Base-by-base conservation (phyloP, 2,888 invertebrate genomes). In the Eupeodes latifasciatus region DNA sequence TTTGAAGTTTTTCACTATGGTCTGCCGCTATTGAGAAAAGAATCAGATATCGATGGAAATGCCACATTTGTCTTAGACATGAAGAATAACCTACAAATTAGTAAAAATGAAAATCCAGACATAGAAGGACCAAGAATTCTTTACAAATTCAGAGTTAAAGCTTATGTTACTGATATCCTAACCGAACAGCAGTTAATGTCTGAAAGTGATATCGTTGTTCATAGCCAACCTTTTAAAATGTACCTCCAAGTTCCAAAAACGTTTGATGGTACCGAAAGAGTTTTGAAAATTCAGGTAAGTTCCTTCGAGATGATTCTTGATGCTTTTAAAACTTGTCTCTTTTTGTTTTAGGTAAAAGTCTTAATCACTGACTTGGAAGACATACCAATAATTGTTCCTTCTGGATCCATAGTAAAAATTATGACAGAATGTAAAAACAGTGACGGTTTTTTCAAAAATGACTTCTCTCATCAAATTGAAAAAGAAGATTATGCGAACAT, bases 221-320 rank as follows among this genome's bases (percentile, higher is more conserved):
- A 97, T 93, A 95, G 96, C 89, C 95, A 96, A 91, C 95, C 95
- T 84, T 96, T 96, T 91, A 96, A 96, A 90, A 94, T 97, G 93
- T 96, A 96, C 85, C 95, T 98, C 61, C 96, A 96, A 91, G 96
- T 97, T 11, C 96, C 98, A 0, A 96, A 97, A 90, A 96, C 96
- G 91, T 98, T 98, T 94, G 98, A 98, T 94, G 98, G 98, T 93
- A 98, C 98, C 1, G 97, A 97, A 34, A 94, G 98, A 57, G 96
- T 96, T 89, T 98, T 89, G 4, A 77, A 88, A 51, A 82, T 89
- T n/a, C 69, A 57, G 47, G 90, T 90, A 78, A 64, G 57, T 27
- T 2, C 0, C 59, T 11, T 16, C 14, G 5, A 0, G 7, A 12
- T 5, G 5, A 14, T 44, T 11, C 7, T 51, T 40, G 10, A 1